Evolutionary conservation across 2,797 vertebrate species (phyloP).

Genomic region (Hapalemur alaotrensis): DNA sequence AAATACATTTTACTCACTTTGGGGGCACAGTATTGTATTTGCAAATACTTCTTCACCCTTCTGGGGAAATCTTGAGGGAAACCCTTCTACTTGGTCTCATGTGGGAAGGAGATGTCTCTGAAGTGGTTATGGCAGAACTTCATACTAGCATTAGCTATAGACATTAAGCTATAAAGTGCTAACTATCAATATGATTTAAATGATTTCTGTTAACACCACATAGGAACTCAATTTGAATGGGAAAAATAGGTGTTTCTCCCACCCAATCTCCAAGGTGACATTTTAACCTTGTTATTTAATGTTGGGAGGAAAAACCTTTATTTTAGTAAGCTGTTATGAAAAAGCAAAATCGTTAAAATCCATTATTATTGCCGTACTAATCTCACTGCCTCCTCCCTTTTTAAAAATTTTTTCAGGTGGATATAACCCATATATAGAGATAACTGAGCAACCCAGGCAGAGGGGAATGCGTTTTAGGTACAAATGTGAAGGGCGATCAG

Average conservation of each 20-base stretch:
- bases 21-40: conserved; percentile 29
- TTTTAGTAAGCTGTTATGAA: conserved; percentile 25
- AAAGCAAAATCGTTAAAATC: conserved; percentile 10
- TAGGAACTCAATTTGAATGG: conserved; percentile 12
- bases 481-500: conserved; percentile 97
- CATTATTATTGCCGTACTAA: conserved; percentile 32
- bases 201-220: background rate
- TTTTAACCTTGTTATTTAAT: conserved; percentile 54
- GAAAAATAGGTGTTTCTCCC: background rate
- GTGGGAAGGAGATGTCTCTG: conserved; percentile 43
- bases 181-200: conserved; percentile 14
- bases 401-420: conserved; percentile 85
- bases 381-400: conserved; percentile 15
- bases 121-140: conserved; percentile 46
- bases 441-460: conserved; percentile 96
- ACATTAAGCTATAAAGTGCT: conserved; percentile 46
- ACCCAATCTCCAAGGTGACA: background rate
- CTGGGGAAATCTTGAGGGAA: conserved; percentile 40
- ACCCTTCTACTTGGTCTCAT: conserved; percentile 21
- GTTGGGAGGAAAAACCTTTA: conserved; percentile 13
- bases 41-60: conserved; percentile 38
- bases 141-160: background rate
- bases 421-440: conserved; percentile 90
- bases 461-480: conserved; percentile 99
- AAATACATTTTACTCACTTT: conserved; percentile 24